Base-by-base conservation (phyloP, 2,113 vertebrate genomes). In the Myodes glareolus region DNA sequence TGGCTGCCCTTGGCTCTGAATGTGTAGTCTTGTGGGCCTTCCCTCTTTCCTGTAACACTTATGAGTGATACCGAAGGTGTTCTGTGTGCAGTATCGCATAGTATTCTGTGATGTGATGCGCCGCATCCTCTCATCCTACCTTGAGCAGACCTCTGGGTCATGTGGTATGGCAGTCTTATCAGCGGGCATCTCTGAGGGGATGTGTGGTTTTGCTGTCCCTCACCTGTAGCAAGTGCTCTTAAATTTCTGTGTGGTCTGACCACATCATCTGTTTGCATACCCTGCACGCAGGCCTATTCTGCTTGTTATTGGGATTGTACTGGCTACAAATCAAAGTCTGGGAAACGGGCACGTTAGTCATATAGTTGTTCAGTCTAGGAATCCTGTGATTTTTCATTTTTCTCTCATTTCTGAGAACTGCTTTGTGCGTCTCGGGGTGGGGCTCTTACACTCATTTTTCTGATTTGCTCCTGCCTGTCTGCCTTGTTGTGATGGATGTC, bases 391-490 rank as follows among this genome's bases (percentile, higher is more conserved):
- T 29, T 42, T 65, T 85, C 11, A 21, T 91, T 95, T 94, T 61
- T 17, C 82, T 47, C 91, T 55, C 63, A 3, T 96, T 85, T 86
- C 75, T 93, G 75, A 39, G 67, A 93, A 91, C 87, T 61, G 33
- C 77, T 95, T 50, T 68, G 7, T 84, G 81, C 68, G 75, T 88
- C 94, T 90, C 52, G 45, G 25, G 72, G 63, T 81, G 13, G 80
- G 85, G 70, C 84, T 80, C 65, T 91, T 77, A 5, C 2, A 9
- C 33, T 29, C 80, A 55, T 77, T 75, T 63, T 16, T 50, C 86
- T 33, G 92, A 72, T 67, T 91, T 97, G 76, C 85, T 94, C 93
- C 81, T 65, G 55, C 77, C 80, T 45, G 58, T 86, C 90, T 93
- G 50, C 50, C 91, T 7, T 75, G 47, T 84, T 93, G 92, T 95